These are phyloP conservation scores for Phyllostomus discolor DNA, from an alignment of 2,113 vertebrate species.

Conservation along the genomic window DNA sequence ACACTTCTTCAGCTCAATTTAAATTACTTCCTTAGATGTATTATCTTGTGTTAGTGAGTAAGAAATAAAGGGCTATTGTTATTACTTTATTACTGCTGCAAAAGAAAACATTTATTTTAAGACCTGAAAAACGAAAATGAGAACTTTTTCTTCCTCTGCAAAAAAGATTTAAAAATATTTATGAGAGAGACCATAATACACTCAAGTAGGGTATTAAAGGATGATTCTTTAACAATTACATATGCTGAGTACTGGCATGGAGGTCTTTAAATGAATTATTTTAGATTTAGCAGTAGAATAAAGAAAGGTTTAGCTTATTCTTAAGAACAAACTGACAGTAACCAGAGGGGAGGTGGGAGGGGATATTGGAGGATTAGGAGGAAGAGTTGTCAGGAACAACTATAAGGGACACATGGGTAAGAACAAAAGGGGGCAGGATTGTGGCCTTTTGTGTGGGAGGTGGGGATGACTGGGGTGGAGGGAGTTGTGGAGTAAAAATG, in stretches of 20 bases:
- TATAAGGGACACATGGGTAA: too few species aligned
- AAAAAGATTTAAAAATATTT: not conserved
- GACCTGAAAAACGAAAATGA: not conserved
- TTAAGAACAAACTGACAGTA: too few species aligned
- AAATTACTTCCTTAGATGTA: not conserved
- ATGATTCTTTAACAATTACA: not conserved
- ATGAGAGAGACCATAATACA: not conserved
- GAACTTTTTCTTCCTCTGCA: not conserved
- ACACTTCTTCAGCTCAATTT: not conserved
- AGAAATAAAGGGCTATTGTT: not conserved
- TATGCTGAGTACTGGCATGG: not conserved
- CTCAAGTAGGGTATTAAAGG: not conserved
- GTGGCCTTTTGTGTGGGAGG: too few species aligned
- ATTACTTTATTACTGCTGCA: not conserved
- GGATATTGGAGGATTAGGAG: too few species aligned
- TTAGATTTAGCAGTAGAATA: not conserved
- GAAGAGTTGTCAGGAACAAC: too few species aligned
- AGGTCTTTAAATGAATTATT: not conserved
- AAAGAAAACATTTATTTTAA: constrained; percentile 12
- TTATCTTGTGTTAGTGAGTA: not conserved
- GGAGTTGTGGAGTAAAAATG: too few species aligned
- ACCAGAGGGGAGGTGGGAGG: too few species aligned
- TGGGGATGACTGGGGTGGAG: too few species aligned
- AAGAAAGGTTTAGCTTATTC: not conserved
- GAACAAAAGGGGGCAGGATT: too few species aligned